These are phyloP conservation scores for Bathynomus jamesi DNA, from an alignment of 1,140 invertebrate genomes.

Conservation along the genomic window DNA sequence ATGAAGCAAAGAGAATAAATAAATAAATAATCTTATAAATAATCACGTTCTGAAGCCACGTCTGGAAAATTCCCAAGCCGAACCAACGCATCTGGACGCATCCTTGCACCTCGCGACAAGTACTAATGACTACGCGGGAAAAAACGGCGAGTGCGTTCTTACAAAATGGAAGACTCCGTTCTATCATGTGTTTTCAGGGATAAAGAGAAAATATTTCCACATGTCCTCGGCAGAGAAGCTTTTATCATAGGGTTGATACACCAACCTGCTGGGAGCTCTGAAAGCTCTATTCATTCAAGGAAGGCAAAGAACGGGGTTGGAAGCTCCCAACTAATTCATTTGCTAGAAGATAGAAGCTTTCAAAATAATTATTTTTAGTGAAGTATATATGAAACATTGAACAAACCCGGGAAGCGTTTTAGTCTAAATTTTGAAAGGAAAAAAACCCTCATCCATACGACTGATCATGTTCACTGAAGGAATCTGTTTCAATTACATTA, in stretches of 20 bases:
- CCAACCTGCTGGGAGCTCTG: slow-evolving; percentile 20
- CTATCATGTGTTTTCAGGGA: slow-evolving; percentile 38
- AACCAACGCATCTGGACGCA: background rate
- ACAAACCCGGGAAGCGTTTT: no score
- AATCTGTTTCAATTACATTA: no score
- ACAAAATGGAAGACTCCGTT: slow-evolving; percentile 38
- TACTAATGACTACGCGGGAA: slow-evolving; percentile 35
- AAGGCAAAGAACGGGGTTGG: background rate
- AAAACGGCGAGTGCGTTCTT: slow-evolving; percentile 36
- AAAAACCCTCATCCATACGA: no score
- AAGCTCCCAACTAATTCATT: no score
- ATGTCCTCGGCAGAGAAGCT: slow-evolving; percentile 32
- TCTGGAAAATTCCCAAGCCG: background rate
- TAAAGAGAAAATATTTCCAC: slow-evolving; percentile 38
- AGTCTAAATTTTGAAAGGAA: no score
- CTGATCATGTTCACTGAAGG: no score
- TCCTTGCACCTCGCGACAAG: slow-evolving; percentile 28
- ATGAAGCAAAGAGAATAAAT: no score
- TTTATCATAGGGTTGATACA: slow-evolving; percentile 33
- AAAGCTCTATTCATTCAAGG: slow-evolving; percentile 29
- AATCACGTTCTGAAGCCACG: background rate
- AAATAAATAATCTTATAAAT: background rate
- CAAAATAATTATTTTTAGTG: no score
- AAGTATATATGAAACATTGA: no score
- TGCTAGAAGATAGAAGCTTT: no score